Evolutionary conservation across 1,140 invertebrate species (phyloP).

Genomic region (Drosophila rufa): DNA sequence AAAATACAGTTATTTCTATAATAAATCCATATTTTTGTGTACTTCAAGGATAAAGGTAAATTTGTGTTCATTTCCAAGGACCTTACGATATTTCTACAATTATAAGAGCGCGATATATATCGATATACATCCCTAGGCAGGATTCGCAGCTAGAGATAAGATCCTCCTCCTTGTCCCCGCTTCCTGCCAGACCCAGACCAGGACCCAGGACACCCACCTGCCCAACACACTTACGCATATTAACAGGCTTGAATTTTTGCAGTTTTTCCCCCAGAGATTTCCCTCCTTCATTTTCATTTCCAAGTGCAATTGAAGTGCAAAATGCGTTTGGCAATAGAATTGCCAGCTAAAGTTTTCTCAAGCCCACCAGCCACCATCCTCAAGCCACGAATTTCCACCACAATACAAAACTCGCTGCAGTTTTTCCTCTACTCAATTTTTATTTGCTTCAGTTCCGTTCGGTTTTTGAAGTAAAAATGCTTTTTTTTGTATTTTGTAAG

Average conservation of each 20-base stretch:
- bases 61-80: no score
- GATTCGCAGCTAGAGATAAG: slow-evolving; percentile 20
- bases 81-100: no score
- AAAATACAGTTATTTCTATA: no score
- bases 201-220: slow-evolving; percentile 1
- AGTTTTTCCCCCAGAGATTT: slow-evolving; percentile 13
- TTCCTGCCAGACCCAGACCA: no score
- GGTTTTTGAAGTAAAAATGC: slow-evolving; percentile 42
- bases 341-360: slow-evolving; percentile 53
- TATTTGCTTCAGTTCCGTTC: slow-evolving; percentile 37
- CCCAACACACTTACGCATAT: slow-evolving; percentile 70
- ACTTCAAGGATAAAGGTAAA: no score
- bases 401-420: slow-evolving; percentile 58
- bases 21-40: no score
- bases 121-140: slow-evolving; percentile 14
- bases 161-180: background rate
- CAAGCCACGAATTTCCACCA: slow-evolving; percentile 11
- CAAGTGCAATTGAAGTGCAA: slow-evolving; percentile 63
- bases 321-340: slow-evolving; percentile 64
- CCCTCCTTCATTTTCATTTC: slow-evolving; percentile 54
- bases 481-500: slow-evolving; percentile 56
- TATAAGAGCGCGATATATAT: no score
- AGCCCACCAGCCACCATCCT: no score
- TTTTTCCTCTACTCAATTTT: slow-evolving; percentile 41
- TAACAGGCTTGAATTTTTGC: slow-evolving; percentile 70